These are phyloP conservation scores for Naso thynnoides DNA, from an alignment of 2,797 vertebrate genomes.

Conservation along the genomic window DNA sequence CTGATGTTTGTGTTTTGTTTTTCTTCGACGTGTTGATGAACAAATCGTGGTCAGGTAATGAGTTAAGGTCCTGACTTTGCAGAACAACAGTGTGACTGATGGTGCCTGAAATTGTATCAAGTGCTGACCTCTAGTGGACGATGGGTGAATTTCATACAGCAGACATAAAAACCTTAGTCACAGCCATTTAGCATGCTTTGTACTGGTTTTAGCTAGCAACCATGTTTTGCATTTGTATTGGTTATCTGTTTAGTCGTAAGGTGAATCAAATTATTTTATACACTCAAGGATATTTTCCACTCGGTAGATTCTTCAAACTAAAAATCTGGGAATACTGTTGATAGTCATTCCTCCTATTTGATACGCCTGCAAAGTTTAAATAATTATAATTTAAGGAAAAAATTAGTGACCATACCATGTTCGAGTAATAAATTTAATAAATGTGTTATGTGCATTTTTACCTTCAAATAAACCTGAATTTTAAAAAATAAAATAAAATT, in stretches of 20 bases:
- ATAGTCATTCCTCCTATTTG: not conserved
- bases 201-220: not conserved
- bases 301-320: not conserved
- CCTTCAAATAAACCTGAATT: not conserved
- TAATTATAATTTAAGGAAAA: not conserved
- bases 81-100: constrained; percentile 4
- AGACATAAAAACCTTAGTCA: not conserved
- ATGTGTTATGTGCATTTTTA: not conserved
- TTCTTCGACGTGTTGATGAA: not conserved
- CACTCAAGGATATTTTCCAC: not conserved
- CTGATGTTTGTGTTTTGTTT: not conserved
- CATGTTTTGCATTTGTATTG: not conserved
- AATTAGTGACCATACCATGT: not conserved
- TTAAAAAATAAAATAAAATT: too few relatives aligned
- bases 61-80: constrained; percentile 23
- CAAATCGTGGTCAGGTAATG: constrained; percentile 1
- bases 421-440: not conserved
- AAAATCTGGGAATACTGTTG: not conserved
- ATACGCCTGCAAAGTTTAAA: too few relatives aligned
- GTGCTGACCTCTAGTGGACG: constrained; percentile 72
- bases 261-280: not conserved
- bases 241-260: not conserved
- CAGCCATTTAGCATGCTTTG: not conserved
- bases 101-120: constrained; percentile 3
- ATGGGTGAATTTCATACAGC: not conserved